Percentiles rank a stretch among this genome's conserved stretches.
phyloP scores from a whole-genome alignment of 2,888 invertebrate species.

The Gari tellinella region DNA sequence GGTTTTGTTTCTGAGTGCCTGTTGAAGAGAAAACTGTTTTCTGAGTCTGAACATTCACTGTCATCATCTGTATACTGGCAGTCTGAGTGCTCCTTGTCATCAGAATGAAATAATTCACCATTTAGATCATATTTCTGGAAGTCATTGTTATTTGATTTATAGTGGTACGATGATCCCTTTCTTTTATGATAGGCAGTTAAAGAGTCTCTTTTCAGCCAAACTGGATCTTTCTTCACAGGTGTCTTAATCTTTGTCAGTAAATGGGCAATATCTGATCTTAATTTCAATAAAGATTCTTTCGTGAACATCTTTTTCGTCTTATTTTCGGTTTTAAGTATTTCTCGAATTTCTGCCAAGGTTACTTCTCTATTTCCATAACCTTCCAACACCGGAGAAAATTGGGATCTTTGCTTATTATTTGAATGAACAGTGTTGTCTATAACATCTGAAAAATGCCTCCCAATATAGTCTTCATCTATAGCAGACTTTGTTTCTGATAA shows the following conservation, averaged over 20 bases:
- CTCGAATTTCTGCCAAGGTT: slow-evolving; percentile 19
- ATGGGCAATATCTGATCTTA: slow-evolving; percentile 35
- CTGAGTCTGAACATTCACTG: slow-evolving; percentile 1
- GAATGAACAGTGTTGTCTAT: slow-evolving; percentile 6
- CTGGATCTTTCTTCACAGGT: slow-evolving; percentile 40
- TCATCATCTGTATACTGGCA: slow-evolving; percentile 7
- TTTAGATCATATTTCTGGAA: no score
- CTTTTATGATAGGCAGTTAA: neutral
- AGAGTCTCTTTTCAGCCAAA: slow-evolving; percentile 42
- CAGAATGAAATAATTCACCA: no score
- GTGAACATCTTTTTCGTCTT: neutral
- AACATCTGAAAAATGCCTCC: slow-evolving; percentile 51
- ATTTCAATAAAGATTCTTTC: slow-evolving; percentile 34
- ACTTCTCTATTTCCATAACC: slow-evolving; percentile 37
- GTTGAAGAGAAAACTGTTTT: no score
- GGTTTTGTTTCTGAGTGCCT: no score
- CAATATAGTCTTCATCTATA: slow-evolving; percentile 22
- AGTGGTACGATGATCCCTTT: no score
- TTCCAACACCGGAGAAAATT: no score
- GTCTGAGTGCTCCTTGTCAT: neutral
- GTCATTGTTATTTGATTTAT: no score
- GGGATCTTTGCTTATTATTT: no score
- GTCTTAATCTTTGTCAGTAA: slow-evolving; percentile 31
- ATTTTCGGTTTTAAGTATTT: slow-evolving; percentile 1
- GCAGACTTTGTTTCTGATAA: neutral